phyloP scores from a whole-genome alignment of 2,113 vertebrate species.

The Festucalex cinctus region DNA sequence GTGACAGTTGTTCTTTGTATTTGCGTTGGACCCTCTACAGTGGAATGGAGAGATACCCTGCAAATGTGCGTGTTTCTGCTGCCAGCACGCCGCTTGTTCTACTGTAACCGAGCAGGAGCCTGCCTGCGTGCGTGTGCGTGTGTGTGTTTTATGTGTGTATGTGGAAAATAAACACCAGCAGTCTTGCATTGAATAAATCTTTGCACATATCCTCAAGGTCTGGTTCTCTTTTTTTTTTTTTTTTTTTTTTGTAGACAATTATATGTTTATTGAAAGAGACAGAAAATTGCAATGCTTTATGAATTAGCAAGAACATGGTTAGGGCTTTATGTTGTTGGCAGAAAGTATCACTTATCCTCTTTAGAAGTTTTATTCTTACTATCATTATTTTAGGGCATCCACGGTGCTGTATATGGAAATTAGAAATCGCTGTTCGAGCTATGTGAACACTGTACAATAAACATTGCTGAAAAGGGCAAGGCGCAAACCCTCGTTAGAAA shows the following conservation, averaged over 20 bases:
- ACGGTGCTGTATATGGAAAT: background rate
- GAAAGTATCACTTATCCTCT: conserved; percentile 7
- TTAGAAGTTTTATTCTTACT: background rate
- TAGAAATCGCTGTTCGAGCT: background rate
- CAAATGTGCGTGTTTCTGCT: conserved; percentile 69
- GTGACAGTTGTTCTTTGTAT: conserved; percentile 84
- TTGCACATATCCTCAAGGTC: conserved; percentile 52
- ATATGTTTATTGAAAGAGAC: conserved; percentile 35
- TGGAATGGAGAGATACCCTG: conserved; percentile 76
- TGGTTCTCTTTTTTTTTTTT: conserved; percentile 36
- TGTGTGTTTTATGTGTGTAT: conserved; percentile 28
- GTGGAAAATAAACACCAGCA: conserved; percentile 55
- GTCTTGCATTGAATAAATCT: conserved; percentile 44
- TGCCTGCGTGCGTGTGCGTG: conserved; percentile 23
- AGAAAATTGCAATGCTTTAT: conserved; percentile 30
- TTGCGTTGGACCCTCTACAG: conserved; percentile 79
- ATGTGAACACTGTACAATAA: background rate
- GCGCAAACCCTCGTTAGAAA: background rate
- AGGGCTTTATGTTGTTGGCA: conserved; percentile 43
- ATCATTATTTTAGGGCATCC: background rate
- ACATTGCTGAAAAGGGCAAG: background rate
- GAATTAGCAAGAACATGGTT: conserved; percentile 41
- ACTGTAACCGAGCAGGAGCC: conserved; percentile 66
- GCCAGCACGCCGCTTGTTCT: conserved; percentile 73
- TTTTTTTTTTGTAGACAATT: conserved; percentile 33